Evolutionary conservation across 2,888 invertebrate genomes (phyloP).

Genomic region (Drosophila prostipennis): DNA sequence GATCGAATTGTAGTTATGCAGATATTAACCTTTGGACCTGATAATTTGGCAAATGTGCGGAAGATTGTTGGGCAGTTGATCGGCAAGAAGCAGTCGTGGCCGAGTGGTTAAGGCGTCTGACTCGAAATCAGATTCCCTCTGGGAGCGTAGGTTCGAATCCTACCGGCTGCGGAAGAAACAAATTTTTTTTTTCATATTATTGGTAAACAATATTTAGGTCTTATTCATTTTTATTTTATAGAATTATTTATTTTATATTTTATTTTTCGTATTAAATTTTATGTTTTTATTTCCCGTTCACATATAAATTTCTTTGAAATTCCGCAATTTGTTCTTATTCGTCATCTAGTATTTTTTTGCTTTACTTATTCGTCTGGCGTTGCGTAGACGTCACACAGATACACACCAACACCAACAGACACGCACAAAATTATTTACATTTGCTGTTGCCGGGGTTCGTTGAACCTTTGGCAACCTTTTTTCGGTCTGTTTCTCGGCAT

Average conservation of each 20-base stretch:
- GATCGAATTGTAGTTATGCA: background rate
- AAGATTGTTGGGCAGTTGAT: background rate
- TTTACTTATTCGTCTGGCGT: conserved; percentile 27
- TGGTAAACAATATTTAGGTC: too few species aligned
- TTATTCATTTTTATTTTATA: too few species aligned
- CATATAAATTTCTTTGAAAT: background rate
- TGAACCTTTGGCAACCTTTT: conserved; percentile 38
- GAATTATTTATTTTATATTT: too few species aligned
- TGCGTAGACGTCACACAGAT: conserved; percentile 33
- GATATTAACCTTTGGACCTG: background rate
- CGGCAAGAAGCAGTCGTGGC: conserved; percentile 82
- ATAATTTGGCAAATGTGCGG: background rate
- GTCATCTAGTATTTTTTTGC: background rate
- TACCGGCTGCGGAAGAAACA: conserved; percentile 88
- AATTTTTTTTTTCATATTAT: background rate
- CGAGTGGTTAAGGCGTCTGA: conserved; percentile 85
- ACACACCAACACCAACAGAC: conserved; percentile 20
- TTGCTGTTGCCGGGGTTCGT: conserved; percentile 33
- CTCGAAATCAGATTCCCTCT: conserved; percentile 89
- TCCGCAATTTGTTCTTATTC: background rate
- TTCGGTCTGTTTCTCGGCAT: conserved; percentile 30
- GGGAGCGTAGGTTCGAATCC: conserved; percentile 95
- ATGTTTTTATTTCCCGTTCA: background rate
- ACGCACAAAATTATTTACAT: conserved; percentile 47
- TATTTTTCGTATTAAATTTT: too few species aligned